phyloP scores from a whole-genome alignment of 2,888 invertebrate species.

The Imbricaverruca yamaguchii region DNA sequence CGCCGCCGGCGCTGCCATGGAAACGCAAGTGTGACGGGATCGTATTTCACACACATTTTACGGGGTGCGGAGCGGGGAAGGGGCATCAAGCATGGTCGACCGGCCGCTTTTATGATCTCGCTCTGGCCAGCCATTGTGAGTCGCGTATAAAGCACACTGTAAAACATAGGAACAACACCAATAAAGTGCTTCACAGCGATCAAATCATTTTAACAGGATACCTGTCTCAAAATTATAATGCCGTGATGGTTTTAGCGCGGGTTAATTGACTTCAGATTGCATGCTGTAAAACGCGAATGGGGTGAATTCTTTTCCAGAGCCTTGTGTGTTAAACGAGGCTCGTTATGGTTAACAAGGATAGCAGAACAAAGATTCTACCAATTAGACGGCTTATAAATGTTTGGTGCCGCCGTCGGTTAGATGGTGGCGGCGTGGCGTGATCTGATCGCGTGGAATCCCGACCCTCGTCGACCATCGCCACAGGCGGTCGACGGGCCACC shows the following conservation, averaged over 20 bases:
- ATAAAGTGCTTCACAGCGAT: conserved; percentile 4
- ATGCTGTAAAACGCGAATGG: background rate
- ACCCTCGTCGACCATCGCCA: too few species aligned
- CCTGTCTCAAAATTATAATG: conserved; percentile 7
- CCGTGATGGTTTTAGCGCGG: conserved; percentile 20
- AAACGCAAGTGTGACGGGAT: background rate
- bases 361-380: conserved; percentile 12
- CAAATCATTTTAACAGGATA: conserved; percentile 19
- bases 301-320: background rate
- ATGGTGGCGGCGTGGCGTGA: too few species aligned
- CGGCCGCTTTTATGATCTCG: conserved; percentile 9
- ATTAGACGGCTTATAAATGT: conserved; percentile 3
- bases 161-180: conserved; percentile 15
- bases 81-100: background rate
- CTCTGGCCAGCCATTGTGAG: background rate
- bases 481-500: too few species aligned
- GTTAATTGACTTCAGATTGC: conserved; percentile 11
- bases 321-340: conserved; percentile 17
- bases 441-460: too few species aligned
- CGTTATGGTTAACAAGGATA: conserved; percentile 15
- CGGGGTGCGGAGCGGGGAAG: background rate
- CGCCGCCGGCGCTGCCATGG: background rate
- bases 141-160: conserved; percentile 12
- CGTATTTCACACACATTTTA: conserved; percentile 8
- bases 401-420: background rate